Base-by-base conservation (phyloP, 2,888 invertebrate species). In the Meloe dianella region DNA sequence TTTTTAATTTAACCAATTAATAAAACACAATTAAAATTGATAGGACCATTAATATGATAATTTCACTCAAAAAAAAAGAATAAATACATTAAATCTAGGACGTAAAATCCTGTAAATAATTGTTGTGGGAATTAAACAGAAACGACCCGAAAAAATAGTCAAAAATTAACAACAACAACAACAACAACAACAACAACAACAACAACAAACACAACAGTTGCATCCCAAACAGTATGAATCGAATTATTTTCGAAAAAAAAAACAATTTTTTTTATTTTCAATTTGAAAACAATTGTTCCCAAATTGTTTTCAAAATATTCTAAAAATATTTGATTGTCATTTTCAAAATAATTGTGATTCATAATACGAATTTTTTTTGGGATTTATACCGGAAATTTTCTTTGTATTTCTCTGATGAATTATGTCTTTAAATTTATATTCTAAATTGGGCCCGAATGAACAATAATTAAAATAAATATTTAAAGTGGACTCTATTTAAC, bases 371-470 rank as follows among this genome's bases (percentile, higher is more conserved):
- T n/a, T n/a, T n/a, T n/a, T n/a, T n/a, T n/a, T n/a, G n/a, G n/a
- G n/a, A n/a, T n/a, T n/a, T n/a, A n/a, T n/a, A n/a, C n/a, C n/a
- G n/a, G n/a, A 51, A 51, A 51, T 20, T 22, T 51, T 10, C 2
- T 27, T 64, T 75, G 73, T 75, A 77, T 76, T 77, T 78, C 75
- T 76, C 72, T 60, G 63, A 14, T 27, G 72, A 75, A 74, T 74
- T 76, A 72, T 66, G 70, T 72, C 70, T 66, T n/a, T 71, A 71
- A 73, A 73, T 69, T 47, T 62, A 71, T 74, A 71, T 77, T 73
- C 73, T 73, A 79, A 75, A 78, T 74, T 73, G 75, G 77, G 73
- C 76, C 75, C 71, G 75, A 78, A 75, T 77, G 77, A 77, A 78
- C 76, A 75, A 80, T 79, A 77, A 78, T 47, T 70, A 73, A 73